A percentile compares a stretch with the other conserved stretches of the same genome.
These are phyloP conservation scores for Neomorphus geoffroyi DNA, from an alignment of 2,797 vertebrate species.

Conservation along the genomic window DNA sequence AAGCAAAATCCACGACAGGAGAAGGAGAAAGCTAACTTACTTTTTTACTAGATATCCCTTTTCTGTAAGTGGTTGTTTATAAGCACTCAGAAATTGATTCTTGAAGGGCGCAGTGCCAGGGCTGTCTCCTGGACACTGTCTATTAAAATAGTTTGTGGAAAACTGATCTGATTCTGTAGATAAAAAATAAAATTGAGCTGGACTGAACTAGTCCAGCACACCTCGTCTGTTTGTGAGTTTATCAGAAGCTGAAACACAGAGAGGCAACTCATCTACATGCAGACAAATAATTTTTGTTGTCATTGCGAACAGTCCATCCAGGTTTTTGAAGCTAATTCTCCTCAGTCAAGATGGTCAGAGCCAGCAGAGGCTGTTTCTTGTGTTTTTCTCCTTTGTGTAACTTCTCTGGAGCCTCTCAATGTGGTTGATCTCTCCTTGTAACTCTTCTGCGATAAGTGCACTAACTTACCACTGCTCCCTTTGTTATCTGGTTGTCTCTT, in stretches of 20 bases:
- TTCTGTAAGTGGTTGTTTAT: neutral
- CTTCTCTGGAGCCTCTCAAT: neutral
- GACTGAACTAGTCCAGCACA: neutral
- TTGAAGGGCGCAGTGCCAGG: neutral
- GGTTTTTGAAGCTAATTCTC: neutral
- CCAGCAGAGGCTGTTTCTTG: neutral
- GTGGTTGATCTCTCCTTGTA: neutral
- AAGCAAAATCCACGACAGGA: neutral
- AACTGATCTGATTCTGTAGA: neutral
- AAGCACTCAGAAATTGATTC: neutral
- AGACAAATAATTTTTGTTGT: neutral
- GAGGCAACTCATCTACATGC: neutral
- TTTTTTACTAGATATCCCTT: neutral
- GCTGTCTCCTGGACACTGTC: neutral
- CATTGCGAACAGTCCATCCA: neutral
- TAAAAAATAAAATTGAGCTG: neutral
- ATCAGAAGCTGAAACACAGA: neutral
- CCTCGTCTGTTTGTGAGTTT: neutral
- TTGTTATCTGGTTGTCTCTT: neutral
- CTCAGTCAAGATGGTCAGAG: neutral
- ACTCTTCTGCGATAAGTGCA: neutral
- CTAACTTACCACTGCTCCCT: neutral
- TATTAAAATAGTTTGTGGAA: neutral
- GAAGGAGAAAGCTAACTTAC: neutral
- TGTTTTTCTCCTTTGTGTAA: neutral